These are phyloP conservation scores for Prosopocoilus inquinatus DNA, from an alignment of 2,888 invertebrate species.

Conservation along the genomic window DNA sequence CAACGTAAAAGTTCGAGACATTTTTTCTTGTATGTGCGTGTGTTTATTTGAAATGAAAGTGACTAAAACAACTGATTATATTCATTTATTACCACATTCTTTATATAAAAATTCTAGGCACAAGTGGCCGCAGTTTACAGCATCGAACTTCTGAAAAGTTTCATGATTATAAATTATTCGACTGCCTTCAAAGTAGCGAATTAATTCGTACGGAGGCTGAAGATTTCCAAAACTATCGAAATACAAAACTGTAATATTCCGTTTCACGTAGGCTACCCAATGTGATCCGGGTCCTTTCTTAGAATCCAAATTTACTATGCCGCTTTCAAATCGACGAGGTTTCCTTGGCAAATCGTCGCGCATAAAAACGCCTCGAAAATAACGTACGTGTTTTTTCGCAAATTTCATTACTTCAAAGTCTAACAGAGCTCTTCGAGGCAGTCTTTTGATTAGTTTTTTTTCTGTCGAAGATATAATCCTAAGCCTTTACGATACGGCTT, in stretches of 20 bases:
- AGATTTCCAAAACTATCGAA: slow-evolving; percentile 21
- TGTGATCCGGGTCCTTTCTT: slow-evolving; percentile 35
- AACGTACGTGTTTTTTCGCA: slow-evolving; percentile 16
- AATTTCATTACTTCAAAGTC: slow-evolving; percentile 27
- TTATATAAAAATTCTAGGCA: slow-evolving; percentile 7
- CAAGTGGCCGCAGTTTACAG: slow-evolving; percentile 12
- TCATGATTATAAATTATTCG: slow-evolving; percentile 15
- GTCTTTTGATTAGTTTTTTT: slow-evolving; percentile 25
- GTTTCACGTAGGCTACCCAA: slow-evolving; percentile 43
- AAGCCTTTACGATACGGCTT: slow-evolving; percentile 30
- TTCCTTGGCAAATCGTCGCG: slow-evolving; percentile 26
- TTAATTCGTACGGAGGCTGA: slow-evolving; percentile 12
- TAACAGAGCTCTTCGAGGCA: slow-evolving; percentile 29
- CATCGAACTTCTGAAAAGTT: slow-evolving; percentile 7
- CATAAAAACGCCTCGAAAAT: slow-evolving; percentile 36
- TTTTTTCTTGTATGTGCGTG: too few relatives aligned
- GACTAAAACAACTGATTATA: background rate
- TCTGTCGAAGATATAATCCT: slow-evolving; percentile 25
- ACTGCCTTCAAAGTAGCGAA: slow-evolving; percentile 14
- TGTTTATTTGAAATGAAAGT: background rate
- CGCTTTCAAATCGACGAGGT: slow-evolving; percentile 30
- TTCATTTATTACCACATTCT: background rate
- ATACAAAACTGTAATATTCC: slow-evolving; percentile 34
- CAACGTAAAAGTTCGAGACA: background rate
- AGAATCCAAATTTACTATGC: slow-evolving; percentile 37